phyloP scores from a whole-genome alignment of 2,797 vertebrate genomes.

The Xenops minutus region DNA sequence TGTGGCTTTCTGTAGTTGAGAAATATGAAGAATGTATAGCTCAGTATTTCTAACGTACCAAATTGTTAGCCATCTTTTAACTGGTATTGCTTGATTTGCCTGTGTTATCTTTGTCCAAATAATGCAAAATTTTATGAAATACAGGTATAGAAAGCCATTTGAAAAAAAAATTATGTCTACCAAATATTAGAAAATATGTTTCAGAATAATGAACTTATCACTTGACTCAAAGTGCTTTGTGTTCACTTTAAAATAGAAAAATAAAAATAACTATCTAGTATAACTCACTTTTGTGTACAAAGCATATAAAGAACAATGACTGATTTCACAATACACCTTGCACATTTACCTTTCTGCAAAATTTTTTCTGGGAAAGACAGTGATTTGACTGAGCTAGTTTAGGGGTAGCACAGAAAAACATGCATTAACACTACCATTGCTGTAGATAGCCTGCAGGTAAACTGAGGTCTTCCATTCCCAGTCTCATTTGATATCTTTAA shows the following conservation, averaged over 20 bases:
- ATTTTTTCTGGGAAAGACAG: neutral
- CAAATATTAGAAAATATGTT: neutral
- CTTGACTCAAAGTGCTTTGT: neutral
- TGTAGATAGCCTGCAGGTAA: slow-evolving; percentile 70
- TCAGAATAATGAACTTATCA: neutral
- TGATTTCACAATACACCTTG: neutral
- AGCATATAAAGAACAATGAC: neutral
- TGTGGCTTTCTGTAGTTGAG: neutral
- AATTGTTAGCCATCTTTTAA: neutral
- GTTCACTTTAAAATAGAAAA: neutral
- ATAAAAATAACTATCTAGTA: neutral
- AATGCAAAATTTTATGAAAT: neutral
- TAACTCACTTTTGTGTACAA: neutral
- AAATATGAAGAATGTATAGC: neutral
- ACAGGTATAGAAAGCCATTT: neutral
- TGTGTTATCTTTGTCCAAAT: neutral
- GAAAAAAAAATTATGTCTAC: neutral
- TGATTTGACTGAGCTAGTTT: neutral
- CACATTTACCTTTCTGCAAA: neutral
- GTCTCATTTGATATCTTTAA: slow-evolving; percentile 54
- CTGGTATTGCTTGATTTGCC: neutral
- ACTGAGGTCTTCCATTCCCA: slow-evolving; percentile 82
- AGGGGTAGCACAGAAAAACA: slow-evolving; percentile 49
- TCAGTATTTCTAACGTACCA: neutral
- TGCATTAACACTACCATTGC: slow-evolving; percentile 69